Percentiles rank a stretch among this genome's conserved stretches.
Conservation (phyloP, 2,113 vertebrate species). For the Benitochromis conjunctus region DNA sequence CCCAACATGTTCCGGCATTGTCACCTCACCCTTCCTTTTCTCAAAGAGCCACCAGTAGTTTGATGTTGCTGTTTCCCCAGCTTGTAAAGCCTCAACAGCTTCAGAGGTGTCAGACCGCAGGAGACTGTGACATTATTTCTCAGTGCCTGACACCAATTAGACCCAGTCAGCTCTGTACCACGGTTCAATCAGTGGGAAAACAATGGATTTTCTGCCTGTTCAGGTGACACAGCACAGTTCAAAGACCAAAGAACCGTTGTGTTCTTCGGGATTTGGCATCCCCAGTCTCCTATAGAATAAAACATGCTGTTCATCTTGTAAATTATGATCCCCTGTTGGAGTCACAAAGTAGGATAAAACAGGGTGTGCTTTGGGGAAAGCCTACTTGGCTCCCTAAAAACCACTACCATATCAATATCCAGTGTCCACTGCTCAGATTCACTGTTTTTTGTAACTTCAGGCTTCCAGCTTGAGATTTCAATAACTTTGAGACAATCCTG, state of each 20-base stretch:
- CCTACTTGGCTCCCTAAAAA: not conserved
- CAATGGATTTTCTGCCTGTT: not conserved
- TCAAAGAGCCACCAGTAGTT: not conserved
- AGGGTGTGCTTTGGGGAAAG: not conserved
- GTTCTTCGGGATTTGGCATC: not conserved
- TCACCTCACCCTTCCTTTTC: not conserved
- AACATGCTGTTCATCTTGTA: not conserved
- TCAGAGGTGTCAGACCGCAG: not conserved
- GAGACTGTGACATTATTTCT: not conserved
- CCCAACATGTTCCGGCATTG: not conserved
- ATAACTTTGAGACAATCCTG: not conserved
- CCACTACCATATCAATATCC: not conserved
- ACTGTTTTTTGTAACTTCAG: not conserved
- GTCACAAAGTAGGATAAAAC: not conserved
- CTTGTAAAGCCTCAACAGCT: not conserved
- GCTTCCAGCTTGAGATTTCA: not conserved
- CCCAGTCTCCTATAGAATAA: not conserved
- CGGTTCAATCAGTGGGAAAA: not conserved
- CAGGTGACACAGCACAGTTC: not conserved
- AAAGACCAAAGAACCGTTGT: not conserved
- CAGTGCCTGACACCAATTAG: slow-evolving; percentile 6
- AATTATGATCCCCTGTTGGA: not conserved
- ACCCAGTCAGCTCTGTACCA: not conserved
- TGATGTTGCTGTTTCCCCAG: not conserved
- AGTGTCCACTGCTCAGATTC: not conserved